Evolutionary conservation across 2,888 invertebrate species (phyloP).

Genomic region (Spodoptera picta): DNA sequence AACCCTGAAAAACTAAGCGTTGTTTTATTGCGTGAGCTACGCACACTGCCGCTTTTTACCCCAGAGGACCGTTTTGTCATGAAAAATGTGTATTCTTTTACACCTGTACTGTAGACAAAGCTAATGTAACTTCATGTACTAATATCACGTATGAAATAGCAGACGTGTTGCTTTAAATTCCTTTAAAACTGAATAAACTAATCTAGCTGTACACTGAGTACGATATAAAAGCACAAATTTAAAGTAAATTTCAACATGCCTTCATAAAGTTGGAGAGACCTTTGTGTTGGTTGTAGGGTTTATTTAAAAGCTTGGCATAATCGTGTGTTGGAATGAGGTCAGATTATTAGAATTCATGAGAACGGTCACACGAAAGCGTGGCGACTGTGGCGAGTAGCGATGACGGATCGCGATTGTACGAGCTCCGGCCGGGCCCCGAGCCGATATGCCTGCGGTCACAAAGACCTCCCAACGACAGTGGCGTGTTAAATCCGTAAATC

Average conservation of each 20-base stretch:
- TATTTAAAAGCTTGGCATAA: constrained; percentile 63
- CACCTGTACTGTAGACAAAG: constrained; percentile 41
- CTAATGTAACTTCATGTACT: constrained; percentile 21
- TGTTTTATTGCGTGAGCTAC: constrained; percentile 32
- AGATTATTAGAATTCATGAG: constrained; percentile 69
- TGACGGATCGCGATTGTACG: constrained; percentile 65
- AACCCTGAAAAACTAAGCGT: constrained; percentile 36
- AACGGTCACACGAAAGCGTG: constrained; percentile 66
- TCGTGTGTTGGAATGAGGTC: constrained; percentile 67
- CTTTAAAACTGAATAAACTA: constrained; percentile 8
- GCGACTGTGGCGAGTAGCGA: constrained; percentile 50
- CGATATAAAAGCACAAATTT: constrained; percentile 27
- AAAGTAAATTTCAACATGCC: constrained; percentile 32
- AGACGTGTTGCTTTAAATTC: constrained; percentile 11
- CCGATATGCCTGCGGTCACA: constrained; percentile 54
- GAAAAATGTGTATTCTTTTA: constrained; percentile 37
- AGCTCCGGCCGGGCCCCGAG: constrained; percentile 31
- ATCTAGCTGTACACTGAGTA: constrained; percentile 1
- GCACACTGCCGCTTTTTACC: constrained; percentile 17
- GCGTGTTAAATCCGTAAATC: constrained; percentile 54
- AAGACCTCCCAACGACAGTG: constrained; percentile 56
- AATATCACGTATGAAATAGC: constrained; percentile 1
- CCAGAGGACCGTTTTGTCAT: constrained; percentile 28
- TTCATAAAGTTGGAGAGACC: constrained; percentile 34
- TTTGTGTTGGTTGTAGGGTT: constrained; percentile 57